phyloP scores from a whole-genome alignment of 2,888 invertebrate species.

The Plebejus anna region DNA sequence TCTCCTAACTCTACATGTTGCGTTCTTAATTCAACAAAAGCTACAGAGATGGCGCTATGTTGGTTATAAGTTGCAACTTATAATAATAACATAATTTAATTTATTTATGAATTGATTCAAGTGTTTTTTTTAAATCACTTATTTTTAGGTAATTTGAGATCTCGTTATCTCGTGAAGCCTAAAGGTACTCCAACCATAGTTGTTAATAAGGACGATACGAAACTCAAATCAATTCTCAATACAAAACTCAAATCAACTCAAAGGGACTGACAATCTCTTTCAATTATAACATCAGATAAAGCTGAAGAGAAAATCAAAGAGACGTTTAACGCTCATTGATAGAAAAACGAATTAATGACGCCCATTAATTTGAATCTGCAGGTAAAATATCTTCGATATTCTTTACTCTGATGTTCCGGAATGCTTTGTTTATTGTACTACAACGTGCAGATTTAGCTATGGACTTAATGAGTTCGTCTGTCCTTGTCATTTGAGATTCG shows the following conservation, averaged over 20 bases:
- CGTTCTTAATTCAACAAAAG: not conserved
- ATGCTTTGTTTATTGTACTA: conserved; percentile 31
- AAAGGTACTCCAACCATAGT: not conserved
- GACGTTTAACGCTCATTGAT: conserved; percentile 33
- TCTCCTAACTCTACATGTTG: not conserved
- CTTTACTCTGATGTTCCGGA: conserved; percentile 23
- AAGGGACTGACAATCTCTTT: conserved; percentile 29
- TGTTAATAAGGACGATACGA: conserved; percentile 8
- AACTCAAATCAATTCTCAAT: conserved; percentile 5
- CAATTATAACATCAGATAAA: conserved; percentile 32
- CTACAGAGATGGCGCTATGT: not conserved
- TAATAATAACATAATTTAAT: not conserved
- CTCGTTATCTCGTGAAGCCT: not conserved
- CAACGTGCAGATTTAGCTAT: conserved; percentile 27
- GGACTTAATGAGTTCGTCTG: conserved; percentile 36
- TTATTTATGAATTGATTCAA: not conserved
- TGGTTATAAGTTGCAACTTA: not conserved
- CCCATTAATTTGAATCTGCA: conserved; percentile 33
- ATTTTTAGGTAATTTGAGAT: not conserved
- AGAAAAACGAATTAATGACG: conserved; percentile 29
- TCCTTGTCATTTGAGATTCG: conserved; percentile 38
- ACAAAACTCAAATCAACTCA: conserved; percentile 15
- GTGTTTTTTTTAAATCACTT: not conserved
- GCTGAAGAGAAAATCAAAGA: conserved; percentile 32
- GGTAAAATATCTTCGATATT: conserved; percentile 33